Evolutionary conservation across 2,113 vertebrate species (phyloP).

Genomic region (Actenoides lindsayi): DNA sequence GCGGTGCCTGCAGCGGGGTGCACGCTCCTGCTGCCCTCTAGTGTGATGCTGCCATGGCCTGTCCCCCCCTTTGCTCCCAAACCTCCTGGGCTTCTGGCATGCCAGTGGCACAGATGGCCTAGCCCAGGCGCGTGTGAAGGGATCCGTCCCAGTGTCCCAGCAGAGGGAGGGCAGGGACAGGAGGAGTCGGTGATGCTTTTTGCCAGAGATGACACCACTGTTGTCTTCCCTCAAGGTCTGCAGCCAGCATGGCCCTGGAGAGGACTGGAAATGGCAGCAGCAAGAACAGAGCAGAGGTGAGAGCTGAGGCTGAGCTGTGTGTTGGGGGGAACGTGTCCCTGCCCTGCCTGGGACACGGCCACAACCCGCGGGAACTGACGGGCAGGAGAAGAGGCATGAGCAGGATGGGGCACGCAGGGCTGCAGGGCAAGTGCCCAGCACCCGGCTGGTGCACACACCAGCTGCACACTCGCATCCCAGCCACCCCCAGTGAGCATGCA

Average conservation of each 20-base stretch:
- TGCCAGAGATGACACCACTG: neutral
- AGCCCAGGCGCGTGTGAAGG: rapidly evolving
- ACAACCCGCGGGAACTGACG: rapidly evolving
- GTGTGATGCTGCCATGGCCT: neutral
- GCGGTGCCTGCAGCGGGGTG: neutral
- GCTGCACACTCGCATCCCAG: rapidly evolving
- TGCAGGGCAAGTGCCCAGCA: neutral
- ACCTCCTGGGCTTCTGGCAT: rapidly evolving
- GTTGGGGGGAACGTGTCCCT: neutral
- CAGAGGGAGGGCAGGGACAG: neutral
- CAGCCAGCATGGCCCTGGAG: neutral
- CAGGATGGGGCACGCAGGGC: neutral
- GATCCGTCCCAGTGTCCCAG: rapidly evolving
- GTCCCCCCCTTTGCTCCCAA: neutral
- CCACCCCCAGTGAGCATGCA: rapidly evolving
- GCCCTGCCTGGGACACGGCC: neutral
- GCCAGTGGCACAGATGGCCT: neutral
- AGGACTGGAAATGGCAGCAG: neutral
- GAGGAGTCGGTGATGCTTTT: neutral
- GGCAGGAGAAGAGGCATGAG: neutral
- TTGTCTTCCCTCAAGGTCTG: neutral
- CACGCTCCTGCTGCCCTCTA: conserved; percentile 22
- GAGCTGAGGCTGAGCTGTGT: neutral
- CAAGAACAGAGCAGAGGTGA: conserved; percentile 26
- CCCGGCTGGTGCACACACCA: rapidly evolving